Evolutionary conservation across 1,140 invertebrate genomes (phyloP).

Genomic region (Metaphire vulgaris): DNA sequence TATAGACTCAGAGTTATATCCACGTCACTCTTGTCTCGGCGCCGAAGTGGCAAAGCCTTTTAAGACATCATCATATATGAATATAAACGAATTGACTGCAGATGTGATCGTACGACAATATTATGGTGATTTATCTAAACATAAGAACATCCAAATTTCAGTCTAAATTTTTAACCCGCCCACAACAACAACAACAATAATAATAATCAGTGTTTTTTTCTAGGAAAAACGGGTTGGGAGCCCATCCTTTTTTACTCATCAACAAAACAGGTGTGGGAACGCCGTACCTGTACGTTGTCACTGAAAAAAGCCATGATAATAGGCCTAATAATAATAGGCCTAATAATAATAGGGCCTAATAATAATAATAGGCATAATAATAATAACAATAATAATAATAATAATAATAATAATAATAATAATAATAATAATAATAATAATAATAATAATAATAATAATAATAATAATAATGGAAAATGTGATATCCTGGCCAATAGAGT

Average conservation of each 20-base stretch:
- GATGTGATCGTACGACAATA: not conserved
- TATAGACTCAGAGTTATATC: not conserved
- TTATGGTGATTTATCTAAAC: no score
- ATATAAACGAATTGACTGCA: no score
- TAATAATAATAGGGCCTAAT: not conserved
- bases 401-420: slow-evolving; percentile 1
- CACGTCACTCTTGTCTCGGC: not conserved
- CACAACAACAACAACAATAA: not conserved
- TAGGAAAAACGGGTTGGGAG: no score
- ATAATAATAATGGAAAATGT: not conserved
- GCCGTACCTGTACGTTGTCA: not conserved
- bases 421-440: slow-evolving; percentile 4
- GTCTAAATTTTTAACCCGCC: no score
- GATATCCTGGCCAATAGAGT: no score
- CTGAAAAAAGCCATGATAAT: not conserved
- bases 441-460: slow-evolving; percentile 4
- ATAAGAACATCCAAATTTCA: no score
- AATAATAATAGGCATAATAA: not conserved
- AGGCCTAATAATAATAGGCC: not conserved
- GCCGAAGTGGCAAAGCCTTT: not conserved
- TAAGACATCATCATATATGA: not conserved
- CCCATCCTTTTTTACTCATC: no score
- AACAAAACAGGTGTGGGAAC: not conserved
- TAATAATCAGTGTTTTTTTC: no score
- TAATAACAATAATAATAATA: no score